Base-by-base conservation (phyloP, 2,113 vertebrate species). In the Malurus cyaneus region DNA sequence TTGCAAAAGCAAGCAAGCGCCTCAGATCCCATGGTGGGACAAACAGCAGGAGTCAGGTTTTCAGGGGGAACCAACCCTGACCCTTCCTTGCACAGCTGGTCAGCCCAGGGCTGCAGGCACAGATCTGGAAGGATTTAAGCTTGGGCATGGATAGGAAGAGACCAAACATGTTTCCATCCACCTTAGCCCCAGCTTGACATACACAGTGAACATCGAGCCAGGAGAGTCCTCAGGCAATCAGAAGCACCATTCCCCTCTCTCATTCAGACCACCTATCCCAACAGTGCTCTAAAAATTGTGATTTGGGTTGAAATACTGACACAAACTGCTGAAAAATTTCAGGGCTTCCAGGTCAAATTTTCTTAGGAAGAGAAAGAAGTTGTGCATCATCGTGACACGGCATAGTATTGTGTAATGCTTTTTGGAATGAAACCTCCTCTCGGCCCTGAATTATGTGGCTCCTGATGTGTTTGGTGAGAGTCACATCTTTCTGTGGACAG, bases 381-480 rank as follows among this genome's bases (percentile, higher is more conserved):
- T 47, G 24, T 46, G 69, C 49, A 60, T 92, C 52, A 56, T 12
- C 19, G 32, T 6, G 52, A 82, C 52, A 34, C 71, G 73, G 67
- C 54, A 44, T 6, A 88, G 66, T 18, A 66, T 73, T 89, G 78
- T 42, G 66, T 46, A 94, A 95, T 2, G 0, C 8, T 77, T 54
- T 56, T 69, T 80, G 85, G 89, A 89, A 94, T 71, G 54, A 80
- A 78, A 78, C 31, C 36, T 89, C 29, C 46, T 84, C 62, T 60
- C 0, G 0, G 44, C 41, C 54, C 65, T 70, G 57, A 94, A 61
- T 86, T 60, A 80, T 86, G 88, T 88, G 82, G 74, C 34, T 88
- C 67, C 89, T 91, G 84, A 94, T 70, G 64, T 73, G 59, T 64
- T 93, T 65, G 72, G 49, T 94, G 93, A 92, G 81, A 80, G 64